Evolutionary conservation across 2,113 vertebrate species (phyloP).

Genomic region (Delphinus delphis): DNA sequence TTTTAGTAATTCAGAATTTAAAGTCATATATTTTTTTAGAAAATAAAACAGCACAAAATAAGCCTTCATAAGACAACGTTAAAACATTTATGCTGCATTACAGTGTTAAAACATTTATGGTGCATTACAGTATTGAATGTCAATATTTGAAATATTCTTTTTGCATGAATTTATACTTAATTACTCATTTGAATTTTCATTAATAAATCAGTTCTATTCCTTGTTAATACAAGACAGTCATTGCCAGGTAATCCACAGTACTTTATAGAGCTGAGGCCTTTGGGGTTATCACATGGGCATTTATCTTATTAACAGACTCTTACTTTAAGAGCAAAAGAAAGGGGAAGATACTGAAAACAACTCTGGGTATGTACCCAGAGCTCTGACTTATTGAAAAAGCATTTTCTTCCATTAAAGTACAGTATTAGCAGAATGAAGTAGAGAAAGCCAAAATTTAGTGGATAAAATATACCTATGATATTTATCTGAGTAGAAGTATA

Average conservation of each 20-base stretch:
- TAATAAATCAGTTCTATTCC: not conserved
- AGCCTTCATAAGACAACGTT: not conserved
- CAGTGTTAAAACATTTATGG: not conserved
- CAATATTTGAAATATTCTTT: not conserved
- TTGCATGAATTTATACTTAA: not conserved
- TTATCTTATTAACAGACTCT: not conserved
- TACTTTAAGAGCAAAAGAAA: not conserved
- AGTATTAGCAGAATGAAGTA: not conserved
- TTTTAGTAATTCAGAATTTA: constrained; percentile 21
- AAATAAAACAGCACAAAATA: not conserved
- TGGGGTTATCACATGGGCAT: not conserved
- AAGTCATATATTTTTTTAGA: not conserved
- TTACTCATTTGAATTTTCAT: constrained; percentile 8
- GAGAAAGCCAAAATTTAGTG: not conserved
- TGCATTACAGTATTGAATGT: not conserved
- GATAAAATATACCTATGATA: not conserved
- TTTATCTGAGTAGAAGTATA: not conserved
- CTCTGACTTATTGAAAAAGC: not conserved
- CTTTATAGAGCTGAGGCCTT: not conserved
- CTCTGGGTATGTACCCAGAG: not conserved
- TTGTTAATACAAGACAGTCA: not conserved
- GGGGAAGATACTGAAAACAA: not conserved
- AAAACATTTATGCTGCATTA: not conserved
- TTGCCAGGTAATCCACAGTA: not conserved
- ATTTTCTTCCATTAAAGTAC: constrained; percentile 14